A percentile compares a stretch with the other conserved stretches of the same genome.
Conservation (phyloP, 2,888 invertebrate species). For the Ophion costatus region DNA sequence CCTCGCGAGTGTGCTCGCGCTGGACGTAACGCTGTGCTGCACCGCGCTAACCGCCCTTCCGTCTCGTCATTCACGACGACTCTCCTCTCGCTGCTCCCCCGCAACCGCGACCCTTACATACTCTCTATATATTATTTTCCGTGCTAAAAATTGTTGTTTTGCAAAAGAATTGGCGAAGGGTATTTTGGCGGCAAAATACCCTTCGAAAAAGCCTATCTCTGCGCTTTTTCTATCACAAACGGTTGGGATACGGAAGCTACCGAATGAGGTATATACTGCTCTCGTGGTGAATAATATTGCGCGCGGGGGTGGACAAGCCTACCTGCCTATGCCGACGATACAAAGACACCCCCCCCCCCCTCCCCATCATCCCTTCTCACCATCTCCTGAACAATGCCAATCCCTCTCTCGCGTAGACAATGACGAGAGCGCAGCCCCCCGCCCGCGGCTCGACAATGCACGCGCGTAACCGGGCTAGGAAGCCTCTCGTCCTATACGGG, state of each 20-base stretch:
- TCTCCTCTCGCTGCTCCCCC: too few species aligned
- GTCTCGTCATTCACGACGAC: conserved; percentile 45
- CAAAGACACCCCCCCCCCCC: too few species aligned
- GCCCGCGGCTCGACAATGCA: conserved; percentile 59
- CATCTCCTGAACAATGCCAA: conserved; percentile 63
- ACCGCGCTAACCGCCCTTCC: background rate
- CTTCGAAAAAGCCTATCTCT: too few species aligned
- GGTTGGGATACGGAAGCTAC: too few species aligned
- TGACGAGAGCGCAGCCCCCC: conserved; percentile 3
- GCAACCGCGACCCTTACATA: too few species aligned
- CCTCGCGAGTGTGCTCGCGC: too few species aligned
- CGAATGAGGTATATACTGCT: too few species aligned
- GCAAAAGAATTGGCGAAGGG: too few species aligned
- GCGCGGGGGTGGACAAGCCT: conserved; percentile 54
- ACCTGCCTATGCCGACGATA: conserved; percentile 55
- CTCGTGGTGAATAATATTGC: conserved; percentile 50
- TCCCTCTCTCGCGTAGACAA: conserved; percentile 48
- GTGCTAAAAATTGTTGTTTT: too few species aligned
- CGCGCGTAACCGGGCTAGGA: conserved; percentile 51
- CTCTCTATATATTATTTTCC: too few species aligned
- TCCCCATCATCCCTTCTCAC: conserved; percentile 4
- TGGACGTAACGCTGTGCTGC: background rate
- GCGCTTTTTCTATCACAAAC: too few species aligned
- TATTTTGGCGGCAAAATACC: too few species aligned
- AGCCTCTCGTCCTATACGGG: conserved; percentile 9